These are phyloP conservation scores for Ochlodes sylvanus DNA, from an alignment of 2,888 invertebrate species.

Conservation along the genomic window DNA sequence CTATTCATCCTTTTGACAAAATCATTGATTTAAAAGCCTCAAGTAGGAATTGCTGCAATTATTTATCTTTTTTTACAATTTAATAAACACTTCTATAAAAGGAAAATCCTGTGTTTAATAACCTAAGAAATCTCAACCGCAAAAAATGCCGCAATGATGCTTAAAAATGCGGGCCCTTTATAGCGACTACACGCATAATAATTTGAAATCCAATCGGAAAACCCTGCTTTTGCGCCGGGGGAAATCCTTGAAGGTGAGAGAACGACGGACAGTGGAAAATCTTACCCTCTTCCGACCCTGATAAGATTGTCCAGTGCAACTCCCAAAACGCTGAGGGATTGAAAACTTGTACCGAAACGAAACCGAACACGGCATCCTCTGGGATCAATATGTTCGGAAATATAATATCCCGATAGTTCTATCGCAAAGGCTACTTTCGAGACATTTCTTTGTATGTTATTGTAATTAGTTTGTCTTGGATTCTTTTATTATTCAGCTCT, in stretches of 20 bases:
- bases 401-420: constrained; percentile 79
- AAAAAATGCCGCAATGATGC: constrained; percentile 13
- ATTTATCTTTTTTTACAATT: too few species aligned
- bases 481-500: constrained; percentile 23
- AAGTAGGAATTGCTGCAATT: too few species aligned
- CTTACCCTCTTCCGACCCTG: constrained; percentile 72
- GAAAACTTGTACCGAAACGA: constrained; percentile 81
- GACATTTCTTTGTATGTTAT: constrained; percentile 58
- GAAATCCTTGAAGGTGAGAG: constrained; percentile 80
- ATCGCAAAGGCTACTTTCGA: constrained; percentile 60
- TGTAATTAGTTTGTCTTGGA: constrained; percentile 55
- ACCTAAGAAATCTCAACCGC: background rate
- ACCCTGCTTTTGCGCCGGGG: constrained; percentile 63
- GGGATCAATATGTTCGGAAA: constrained; percentile 83
- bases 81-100: too few species aligned
- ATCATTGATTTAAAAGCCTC: too few species aligned
- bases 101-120: background rate
- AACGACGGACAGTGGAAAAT: constrained; percentile 80
- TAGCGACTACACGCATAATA: constrained; percentile 73
- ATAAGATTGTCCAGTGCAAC: constrained; percentile 85
- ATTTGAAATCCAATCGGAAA: constrained; percentile 78
- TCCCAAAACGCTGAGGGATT: constrained; percentile 83
- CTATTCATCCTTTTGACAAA: too few species aligned
- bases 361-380: constrained; percentile 77
- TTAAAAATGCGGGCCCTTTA: constrained; percentile 57